These are phyloP conservation scores for Brachionichthys hirsutus DNA, from an alignment of 2,113 vertebrate genomes.

Conservation along the genomic window DNA sequence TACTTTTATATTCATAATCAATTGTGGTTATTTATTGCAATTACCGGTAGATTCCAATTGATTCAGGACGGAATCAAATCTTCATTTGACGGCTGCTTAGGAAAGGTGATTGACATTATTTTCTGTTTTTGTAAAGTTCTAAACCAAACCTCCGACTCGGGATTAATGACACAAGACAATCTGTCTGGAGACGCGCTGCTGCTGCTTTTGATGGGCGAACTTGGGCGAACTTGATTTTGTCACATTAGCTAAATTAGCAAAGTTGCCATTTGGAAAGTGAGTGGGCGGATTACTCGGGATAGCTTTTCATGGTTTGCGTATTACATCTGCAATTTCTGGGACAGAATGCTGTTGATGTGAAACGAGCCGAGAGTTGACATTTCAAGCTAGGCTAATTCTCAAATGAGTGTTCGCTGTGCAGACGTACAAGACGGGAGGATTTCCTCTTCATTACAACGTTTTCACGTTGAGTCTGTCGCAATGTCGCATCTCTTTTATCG, in stretches of 20 bases:
- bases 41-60: too few relatives aligned
- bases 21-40: too few relatives aligned
- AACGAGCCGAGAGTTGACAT: conserved; percentile 35
- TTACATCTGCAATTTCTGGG: conserved; percentile 15
- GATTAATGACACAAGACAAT: too few relatives aligned
- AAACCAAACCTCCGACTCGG: too few relatives aligned
- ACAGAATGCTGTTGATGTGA: conserved; percentile 22
- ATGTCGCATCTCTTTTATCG: conserved; percentile 14
- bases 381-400: conserved; percentile 22
- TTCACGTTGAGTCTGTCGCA: conserved; percentile 7
- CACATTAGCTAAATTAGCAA: neutral
- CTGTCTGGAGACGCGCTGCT: conserved; percentile 5
- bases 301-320: conserved; percentile 16
- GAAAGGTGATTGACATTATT: too few relatives aligned
- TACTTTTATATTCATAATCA: too few relatives aligned
- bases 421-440: conserved; percentile 3
- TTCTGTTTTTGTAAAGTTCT: too few relatives aligned
- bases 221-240: conserved; percentile 2
- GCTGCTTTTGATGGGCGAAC: conserved; percentile 5
- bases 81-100: too few relatives aligned
- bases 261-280: conserved; percentile 15
- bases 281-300: conserved; percentile 18
- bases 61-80: too few relatives aligned
- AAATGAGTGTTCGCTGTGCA: conserved; percentile 16
- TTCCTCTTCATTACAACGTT: conserved; percentile 15